phyloP scores from a whole-genome alignment of 30 jellyfish, hydroid and myxozoan species.

The Morbakka virulenta region DNA sequence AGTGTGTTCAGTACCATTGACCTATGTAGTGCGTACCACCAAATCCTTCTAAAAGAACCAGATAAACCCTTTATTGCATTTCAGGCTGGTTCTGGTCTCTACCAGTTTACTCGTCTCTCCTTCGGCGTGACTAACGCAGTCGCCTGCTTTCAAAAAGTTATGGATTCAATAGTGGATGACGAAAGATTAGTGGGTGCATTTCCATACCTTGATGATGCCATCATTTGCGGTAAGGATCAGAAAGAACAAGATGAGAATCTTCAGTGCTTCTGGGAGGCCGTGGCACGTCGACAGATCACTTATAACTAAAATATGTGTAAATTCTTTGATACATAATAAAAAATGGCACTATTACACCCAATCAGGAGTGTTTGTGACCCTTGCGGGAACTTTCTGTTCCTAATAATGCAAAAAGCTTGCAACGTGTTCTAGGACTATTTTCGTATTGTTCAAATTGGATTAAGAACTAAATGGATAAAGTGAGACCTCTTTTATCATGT shows the following conservation, averaged over 20 bases:
- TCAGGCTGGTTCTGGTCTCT: constrained; percentile 42
- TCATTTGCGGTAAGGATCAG: constrained; percentile 50
- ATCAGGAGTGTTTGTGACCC: background rate
- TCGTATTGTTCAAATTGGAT: background rate
- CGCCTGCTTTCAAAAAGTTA: constrained; percentile 26
- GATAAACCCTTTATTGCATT: constrained; percentile 37
- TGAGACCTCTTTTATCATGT: constrained; percentile 44
- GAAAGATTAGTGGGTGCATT: constrained; percentile 26
- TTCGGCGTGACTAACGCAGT: constrained; percentile 49
- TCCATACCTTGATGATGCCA: constrained; percentile 40
- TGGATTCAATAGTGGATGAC: background rate
- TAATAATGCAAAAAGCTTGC: background rate
- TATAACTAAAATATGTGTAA: constrained; percentile 2
- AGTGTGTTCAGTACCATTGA: constrained; percentile 38
- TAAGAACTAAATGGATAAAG: too few relatives aligned
- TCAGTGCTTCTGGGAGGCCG: constrained; percentile 47
- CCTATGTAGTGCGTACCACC: constrained; percentile 61
- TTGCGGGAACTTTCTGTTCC: background rate
- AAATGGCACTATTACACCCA: background rate
- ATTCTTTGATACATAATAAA: too few relatives aligned
- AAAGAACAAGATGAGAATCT: constrained; percentile 65
- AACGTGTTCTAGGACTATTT: background rate
- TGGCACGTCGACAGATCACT: constrained; percentile 23
- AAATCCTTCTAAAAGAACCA: constrained; percentile 12
- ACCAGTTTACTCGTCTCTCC: constrained; percentile 37